Base-by-base conservation (phyloP, 2,797 vertebrate genomes). In the Cirrhinus molitorella region DNA sequence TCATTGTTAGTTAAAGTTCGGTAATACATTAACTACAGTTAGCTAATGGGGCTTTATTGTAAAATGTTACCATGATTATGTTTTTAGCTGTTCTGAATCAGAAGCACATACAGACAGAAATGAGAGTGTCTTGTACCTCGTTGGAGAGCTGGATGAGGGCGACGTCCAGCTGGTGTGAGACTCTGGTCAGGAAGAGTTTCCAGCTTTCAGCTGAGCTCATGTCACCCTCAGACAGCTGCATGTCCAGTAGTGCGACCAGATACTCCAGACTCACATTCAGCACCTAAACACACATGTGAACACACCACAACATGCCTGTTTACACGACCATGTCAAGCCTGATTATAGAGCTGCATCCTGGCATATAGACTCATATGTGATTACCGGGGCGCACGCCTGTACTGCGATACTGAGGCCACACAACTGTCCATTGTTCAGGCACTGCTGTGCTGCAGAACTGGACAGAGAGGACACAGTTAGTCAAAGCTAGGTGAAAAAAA, bases 311-410 rank as follows among this genome's bases (percentile, higher is more conserved):
- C 66, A 49, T 21, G 2, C 13, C 13, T 25, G 3, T 34, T 75
- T 14, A 34, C 40, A 59, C 13, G 1, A 17, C 55, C 1, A 2
- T 11, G 7, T 76, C 73, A 40, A 0, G 0, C 1, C 31, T 23
- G 37, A 23, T 43, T 7, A 53, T 5, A 57, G 31, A 53, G 45
- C 14, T 21, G 71, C n/a, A 67, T 74, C 51, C 31, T 65, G 34
- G n/a, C 21, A 75, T 2, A 28, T 14, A 49, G n/a, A 37, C 17
- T 21, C 28, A 19, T 43, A 0, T 19, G 59, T 5, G 28, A 13
- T 89, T 85, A 94, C 94, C 91, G 88, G 28, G 79, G 91, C 72
- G 83, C 94, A 95, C 0, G 93, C 91, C 34, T 92, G 93, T 53
- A 88, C 53, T 70, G 92, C 88, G 81, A 94, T 19, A 43, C 87